phyloP scores from a whole-genome alignment of 2,888 invertebrate species.

The Mimumesa dahlbomi region DNA sequence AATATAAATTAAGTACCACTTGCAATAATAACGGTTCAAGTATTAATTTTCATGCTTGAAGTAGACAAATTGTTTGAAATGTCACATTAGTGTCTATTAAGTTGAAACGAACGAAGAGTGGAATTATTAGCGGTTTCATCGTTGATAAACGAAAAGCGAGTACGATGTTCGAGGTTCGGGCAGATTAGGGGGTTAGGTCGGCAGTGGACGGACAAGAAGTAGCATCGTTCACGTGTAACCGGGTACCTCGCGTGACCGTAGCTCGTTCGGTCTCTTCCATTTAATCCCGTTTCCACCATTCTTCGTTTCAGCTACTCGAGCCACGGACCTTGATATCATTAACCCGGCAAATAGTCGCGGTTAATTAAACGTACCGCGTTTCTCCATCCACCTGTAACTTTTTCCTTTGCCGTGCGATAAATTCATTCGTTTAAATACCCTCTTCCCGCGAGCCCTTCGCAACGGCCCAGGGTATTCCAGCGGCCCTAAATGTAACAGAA shows the following conservation, averaged over 20 bases:
- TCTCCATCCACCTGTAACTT: constrained; percentile 21
- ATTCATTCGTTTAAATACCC: constrained; percentile 21
- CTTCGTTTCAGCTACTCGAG: constrained; percentile 33
- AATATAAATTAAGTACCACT: no score
- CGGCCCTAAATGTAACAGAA: not conserved
- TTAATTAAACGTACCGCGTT: constrained; percentile 53
- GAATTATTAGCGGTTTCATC: no score
- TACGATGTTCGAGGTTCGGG: no score
- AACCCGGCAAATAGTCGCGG: constrained; percentile 44
- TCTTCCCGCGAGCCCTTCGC: not conserved
- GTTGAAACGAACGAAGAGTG: no score
- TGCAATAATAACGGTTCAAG: no score
- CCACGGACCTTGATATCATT: constrained; percentile 47
- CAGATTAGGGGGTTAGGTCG: no score
- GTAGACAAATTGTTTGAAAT: no score
- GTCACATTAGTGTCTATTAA: no score
- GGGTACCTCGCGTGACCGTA: constrained; percentile 28
- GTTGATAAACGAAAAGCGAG: no score
- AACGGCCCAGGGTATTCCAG: not conserved
- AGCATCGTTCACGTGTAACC: constrained; percentile 11
- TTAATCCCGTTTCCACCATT: constrained; percentile 43
- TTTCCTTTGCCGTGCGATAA: constrained; percentile 28
- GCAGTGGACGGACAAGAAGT: constrained; percentile 21
- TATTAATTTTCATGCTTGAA: no score
- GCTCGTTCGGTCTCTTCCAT: constrained; percentile 43